Evolutionary conservation across 2,888 invertebrate genomes (phyloP), one percentile per base, ranked within the genome.

Genomic region (Pyrocoelia pectoralis): DNA sequence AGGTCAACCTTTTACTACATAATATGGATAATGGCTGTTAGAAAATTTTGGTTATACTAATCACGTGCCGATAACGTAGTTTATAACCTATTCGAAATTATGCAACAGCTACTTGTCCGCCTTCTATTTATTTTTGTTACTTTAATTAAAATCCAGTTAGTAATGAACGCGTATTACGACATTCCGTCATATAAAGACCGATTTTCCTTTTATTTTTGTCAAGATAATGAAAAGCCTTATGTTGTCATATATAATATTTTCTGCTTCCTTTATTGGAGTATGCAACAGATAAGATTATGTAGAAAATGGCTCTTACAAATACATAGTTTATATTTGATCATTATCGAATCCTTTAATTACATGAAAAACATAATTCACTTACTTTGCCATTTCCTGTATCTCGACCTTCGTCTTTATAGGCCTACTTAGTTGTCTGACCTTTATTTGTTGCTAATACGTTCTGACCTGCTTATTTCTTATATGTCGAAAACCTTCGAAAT

Each of bases 1-100:
- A 67, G 66, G 68, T 67, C 67, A 61, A 57, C 58, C 64, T 65
- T 67, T 67, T 67, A 64, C 65, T 56, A 56, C 51, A 55, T 46
- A 56, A 55, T 58, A 63, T 58, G 50, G 29, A 63, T 56, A 55
- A 54, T n/a, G 50, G 61, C 33, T 56, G 28, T 13, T 24, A 48
- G 48, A 9, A 56, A 55, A 28, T 54, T 54, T 55, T 24, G 46
- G 55, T 33, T 46, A 48, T 13, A 46, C 55, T 15, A 55, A 55
- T 55, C 55, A 55, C 15, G 43, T 43, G 41, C n/a, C 13, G 54
- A 54, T 54, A 54, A 54, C 43, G 43, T 38, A 28, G 19, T 48
- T 56, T 48, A 40, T 56, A 56, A 49, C 56, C 55, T 55, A 28
- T 55, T 55, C 29, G 15, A 5, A 10, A 55, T 55, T 55, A 55